Percentiles rank a stretch among this genome's conserved stretches.
Evolutionary conservation across 2,797 vertebrate species (phyloP).

Genomic region (Lindbergichthys nudifrons): DNA sequence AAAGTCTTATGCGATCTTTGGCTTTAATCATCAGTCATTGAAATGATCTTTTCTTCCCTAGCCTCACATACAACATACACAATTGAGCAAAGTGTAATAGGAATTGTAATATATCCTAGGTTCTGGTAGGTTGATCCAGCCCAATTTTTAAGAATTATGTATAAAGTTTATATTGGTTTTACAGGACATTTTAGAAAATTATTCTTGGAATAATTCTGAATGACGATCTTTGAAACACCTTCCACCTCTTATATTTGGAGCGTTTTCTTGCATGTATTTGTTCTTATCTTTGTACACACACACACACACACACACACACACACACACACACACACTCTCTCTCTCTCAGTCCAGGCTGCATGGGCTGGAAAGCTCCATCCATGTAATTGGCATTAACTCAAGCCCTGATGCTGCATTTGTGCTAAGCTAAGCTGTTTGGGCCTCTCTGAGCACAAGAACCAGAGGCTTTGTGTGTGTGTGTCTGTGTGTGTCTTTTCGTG

Average conservation of each 20-base stretch:
- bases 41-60: background rate
- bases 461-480: conserved; percentile 19
- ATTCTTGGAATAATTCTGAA: background rate
- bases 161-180: background rate
- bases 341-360: conserved; percentile 52
- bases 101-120: background rate
- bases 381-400: conserved; percentile 83
- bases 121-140: background rate
- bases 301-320: conserved; percentile 21
- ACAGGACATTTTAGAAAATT: background rate
- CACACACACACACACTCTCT: conserved; percentile 18
- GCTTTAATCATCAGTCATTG: conserved; percentile 2
- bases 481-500: conserved; percentile 6
- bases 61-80: background rate
- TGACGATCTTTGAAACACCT: conserved; percentile 23
- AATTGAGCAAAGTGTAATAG: background rate
- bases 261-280: conserved; percentile 8
- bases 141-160: background rate
- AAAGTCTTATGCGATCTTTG: background rate
- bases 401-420: conserved; percentile 78
- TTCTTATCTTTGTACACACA: conserved; percentile 20
- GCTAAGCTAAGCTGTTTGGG: conserved; percentile 78
- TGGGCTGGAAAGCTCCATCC: conserved; percentile 76
- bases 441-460: conserved; percentile 34
- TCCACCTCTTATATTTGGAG: conserved; percentile 15